phyloP scores from a whole-genome alignment of 2,888 invertebrate genomes.

The Plutella xylostella region DNA sequence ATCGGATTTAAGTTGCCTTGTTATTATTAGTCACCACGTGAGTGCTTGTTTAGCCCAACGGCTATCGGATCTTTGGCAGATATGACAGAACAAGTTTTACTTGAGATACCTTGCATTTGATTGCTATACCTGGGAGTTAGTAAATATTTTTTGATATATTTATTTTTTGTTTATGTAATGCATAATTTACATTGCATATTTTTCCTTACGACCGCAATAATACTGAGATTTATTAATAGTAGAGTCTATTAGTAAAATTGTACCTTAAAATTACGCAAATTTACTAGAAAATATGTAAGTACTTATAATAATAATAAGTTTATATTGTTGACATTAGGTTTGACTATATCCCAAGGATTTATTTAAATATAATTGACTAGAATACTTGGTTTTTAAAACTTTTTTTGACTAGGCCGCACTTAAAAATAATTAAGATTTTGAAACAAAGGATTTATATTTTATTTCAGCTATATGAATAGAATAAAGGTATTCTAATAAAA shows the following conservation, averaged over 20 bases:
- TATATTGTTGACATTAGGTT: not conserved
- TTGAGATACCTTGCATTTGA: too few species aligned
- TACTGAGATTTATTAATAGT: not conserved
- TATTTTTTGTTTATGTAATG: not conserved
- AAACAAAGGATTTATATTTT: not conserved
- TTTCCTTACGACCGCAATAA: not conserved
- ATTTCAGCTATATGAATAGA: not conserved
- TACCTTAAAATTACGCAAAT: not conserved
- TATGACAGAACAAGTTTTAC: too few species aligned
- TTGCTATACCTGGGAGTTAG: too few species aligned
- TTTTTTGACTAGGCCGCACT: constrained; percentile 43
- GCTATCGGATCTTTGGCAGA: not conserved
- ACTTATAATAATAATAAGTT: constrained; percentile 12
- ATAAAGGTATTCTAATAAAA: not conserved
- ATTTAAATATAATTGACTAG: constrained; percentile 57
- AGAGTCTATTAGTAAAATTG: not conserved
- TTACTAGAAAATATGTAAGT: not conserved
- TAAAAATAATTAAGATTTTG: not conserved
- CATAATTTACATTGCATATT: not conserved
- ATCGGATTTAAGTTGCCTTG: not conserved
- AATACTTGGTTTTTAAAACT: constrained; percentile 31
- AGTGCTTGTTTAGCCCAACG: not conserved
- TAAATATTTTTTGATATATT: too few species aligned
- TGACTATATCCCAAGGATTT: constrained; percentile 14
- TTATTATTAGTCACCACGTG: not conserved